A percentile compares a stretch with the other conserved stretches of the same genome.
These are phyloP conservation scores for Criorhina ranunculi DNA, from an alignment of 2,888 invertebrate species.

Conservation along the genomic window DNA sequence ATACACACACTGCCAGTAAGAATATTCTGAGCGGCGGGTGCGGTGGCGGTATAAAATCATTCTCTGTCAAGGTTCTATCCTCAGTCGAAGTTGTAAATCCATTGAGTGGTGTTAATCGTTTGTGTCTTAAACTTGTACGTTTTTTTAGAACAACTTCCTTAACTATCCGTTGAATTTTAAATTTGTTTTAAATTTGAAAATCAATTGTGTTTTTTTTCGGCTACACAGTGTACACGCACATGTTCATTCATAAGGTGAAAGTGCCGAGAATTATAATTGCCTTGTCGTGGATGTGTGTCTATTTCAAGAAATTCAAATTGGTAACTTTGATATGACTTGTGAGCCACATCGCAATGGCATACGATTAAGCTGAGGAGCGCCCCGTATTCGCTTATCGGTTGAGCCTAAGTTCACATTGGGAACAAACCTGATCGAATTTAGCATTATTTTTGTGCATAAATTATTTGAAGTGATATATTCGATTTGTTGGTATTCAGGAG, in stretches of 20 bases:
- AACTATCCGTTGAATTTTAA: background rate
- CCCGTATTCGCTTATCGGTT: background rate
- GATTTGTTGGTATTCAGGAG: background rate
- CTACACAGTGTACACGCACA: background rate
- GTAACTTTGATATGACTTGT: background rate
- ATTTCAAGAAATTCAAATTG: constrained; percentile 12
- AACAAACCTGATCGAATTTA: constrained; percentile 2
- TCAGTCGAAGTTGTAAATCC: constrained; percentile 47
- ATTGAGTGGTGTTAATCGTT: constrained; percentile 12
- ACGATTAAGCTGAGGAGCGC: background rate
- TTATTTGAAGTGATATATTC: constrained; percentile 1
- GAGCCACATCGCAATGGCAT: background rate
- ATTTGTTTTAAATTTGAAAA: background rate
- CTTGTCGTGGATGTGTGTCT: background rate
- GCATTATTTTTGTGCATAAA: constrained; percentile 4
- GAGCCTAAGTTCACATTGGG: background rate
- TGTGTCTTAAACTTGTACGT: constrained; percentile 20
- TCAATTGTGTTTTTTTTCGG: background rate
- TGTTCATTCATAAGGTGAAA: background rate
- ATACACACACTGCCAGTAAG: background rate
- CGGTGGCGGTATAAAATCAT: constrained; percentile 58
- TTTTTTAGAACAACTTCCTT: background rate
- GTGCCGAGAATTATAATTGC: constrained; percentile 7
- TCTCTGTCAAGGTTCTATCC: constrained; percentile 21
- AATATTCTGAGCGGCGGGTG: constrained; percentile 12